A percentile compares a stretch with the other conserved stretches of the same genome.
Evolutionary conservation across 2,888 invertebrate genomes (phyloP).

Genomic region (Penaeus monodon): DNA sequence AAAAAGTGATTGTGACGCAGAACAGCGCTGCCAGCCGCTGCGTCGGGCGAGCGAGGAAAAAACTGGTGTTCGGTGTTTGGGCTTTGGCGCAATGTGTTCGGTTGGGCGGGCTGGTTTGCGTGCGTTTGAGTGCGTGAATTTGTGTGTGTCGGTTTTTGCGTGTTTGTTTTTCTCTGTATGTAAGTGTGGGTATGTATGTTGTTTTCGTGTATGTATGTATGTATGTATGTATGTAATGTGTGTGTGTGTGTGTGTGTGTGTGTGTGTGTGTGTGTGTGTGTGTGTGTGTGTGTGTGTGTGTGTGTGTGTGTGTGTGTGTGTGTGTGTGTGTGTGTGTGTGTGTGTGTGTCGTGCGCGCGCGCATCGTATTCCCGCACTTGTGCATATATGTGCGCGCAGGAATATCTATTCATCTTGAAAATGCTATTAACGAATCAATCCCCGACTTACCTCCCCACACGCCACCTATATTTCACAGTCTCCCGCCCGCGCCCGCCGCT

Average conservation of each 20-base stretch:
- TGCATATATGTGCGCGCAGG: too few species aligned
- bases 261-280: neutral
- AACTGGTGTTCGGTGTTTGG: too few species aligned
- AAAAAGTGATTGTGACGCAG: too few species aligned
- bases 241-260: neutral
- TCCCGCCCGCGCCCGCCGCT: neutral
- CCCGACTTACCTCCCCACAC: too few species aligned
- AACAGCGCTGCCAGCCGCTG: too few species aligned
- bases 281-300: neutral
- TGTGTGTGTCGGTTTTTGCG: neutral
- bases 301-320: neutral
- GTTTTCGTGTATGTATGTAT: neutral
- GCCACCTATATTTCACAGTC: neutral
- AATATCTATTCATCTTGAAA: too few species aligned
- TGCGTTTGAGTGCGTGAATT: neutral
- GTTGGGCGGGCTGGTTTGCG: neutral
- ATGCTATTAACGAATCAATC: too few species aligned
- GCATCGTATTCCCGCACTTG: too few species aligned
- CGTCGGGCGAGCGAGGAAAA: too few species aligned
- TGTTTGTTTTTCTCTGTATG: neutral
- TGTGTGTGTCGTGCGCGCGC: neutral
- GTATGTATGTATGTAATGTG: neutral
- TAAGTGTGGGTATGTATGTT: neutral
- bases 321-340: conserved; percentile 10
- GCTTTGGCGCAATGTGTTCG: neutral